These are phyloP conservation scores for Pelecanus crispus DNA, from an alignment of 2,113 vertebrate genomes.

Conservation along the genomic window DNA sequence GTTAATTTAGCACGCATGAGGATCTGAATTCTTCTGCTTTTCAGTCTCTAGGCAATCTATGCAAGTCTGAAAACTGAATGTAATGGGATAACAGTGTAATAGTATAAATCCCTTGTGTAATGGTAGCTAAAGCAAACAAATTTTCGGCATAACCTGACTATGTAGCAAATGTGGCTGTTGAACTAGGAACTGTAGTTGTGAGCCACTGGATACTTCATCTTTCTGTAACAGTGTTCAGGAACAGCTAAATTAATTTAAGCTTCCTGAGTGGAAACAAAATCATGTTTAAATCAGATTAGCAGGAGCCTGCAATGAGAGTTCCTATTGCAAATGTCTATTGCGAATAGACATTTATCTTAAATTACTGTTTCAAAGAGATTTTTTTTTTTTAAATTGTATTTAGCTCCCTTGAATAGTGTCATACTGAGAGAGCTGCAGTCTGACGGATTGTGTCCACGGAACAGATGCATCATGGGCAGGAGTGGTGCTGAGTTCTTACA, in stretches of 20 bases:
- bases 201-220: background rate
- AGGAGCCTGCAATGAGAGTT: slow-evolving; percentile 34
- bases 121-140: slow-evolving; percentile 30
- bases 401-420: background rate
- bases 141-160: background rate
- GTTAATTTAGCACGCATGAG: background rate
- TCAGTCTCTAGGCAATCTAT: slow-evolving; percentile 22
- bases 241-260: slow-evolving; percentile 50
- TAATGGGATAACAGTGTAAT: slow-evolving; percentile 28
- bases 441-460: background rate
- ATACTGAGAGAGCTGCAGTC: background rate
- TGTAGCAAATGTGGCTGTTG: background rate
- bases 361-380: background rate
- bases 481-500: background rate
- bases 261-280: slow-evolving; percentile 52
- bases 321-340: background rate
- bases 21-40: slow-evolving; percentile 29
- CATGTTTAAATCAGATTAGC: slow-evolving; percentile 46
- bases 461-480: background rate
- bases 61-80: slow-evolving; percentile 31
- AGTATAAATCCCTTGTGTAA: background rate
- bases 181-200: background rate
- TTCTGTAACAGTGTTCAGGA: slow-evolving; percentile 36
- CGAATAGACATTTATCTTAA: background rate
- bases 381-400: background rate